Evolutionary conservation across 2,113 vertebrate genomes (phyloP), one percentile per base, ranked within the genome.

Genomic region (Lynx canadensis): DNA sequence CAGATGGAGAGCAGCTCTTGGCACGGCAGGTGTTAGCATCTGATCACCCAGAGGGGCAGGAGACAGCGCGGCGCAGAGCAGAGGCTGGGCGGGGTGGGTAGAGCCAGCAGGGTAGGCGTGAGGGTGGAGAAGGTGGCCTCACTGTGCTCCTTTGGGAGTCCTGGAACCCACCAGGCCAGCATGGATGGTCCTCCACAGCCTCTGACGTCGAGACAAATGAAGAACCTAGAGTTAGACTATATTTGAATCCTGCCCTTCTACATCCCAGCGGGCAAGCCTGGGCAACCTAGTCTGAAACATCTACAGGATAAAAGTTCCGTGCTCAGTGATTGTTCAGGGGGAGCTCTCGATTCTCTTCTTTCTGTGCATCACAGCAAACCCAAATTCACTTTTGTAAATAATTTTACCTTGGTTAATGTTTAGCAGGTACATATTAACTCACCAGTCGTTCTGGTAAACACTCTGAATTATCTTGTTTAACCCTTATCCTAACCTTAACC

Each of bases 151-250:
- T 4, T 27, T 50, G 33, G 48, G 86, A 38, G 33, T 25, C n/a
- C 73, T 7, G n/a, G 73, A n/a, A 33, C 57, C 68, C 50, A 6
- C 12, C 29, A 33, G 33, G 68, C 68, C 81, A 27, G 31, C 1
- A 0, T 0, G 0, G 13, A 69, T 45, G 60, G 29, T 7, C 63
- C 36, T n/a, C 11, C 10, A 2, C 31, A 21, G 45, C 48, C 5
- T 52, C 84, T 50, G 65, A 36, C 13, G 0, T 48, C 31, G 41
- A 25, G n/a, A 60, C 6, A 19, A 1, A 13, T 7, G 48, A 9
- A 60, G 36, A 66, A 50, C 63, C 50, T 23, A 33, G 38, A 66
- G 78, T 29, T 86, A 52, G 82, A 12, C 66, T 4, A 21, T 1
- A 65, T 25, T 13, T 50, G 80, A 60, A 68, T 48, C 52, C 71